Conservation (phyloP, 2,888 invertebrate species). For the Orthosia gothica region DNA sequence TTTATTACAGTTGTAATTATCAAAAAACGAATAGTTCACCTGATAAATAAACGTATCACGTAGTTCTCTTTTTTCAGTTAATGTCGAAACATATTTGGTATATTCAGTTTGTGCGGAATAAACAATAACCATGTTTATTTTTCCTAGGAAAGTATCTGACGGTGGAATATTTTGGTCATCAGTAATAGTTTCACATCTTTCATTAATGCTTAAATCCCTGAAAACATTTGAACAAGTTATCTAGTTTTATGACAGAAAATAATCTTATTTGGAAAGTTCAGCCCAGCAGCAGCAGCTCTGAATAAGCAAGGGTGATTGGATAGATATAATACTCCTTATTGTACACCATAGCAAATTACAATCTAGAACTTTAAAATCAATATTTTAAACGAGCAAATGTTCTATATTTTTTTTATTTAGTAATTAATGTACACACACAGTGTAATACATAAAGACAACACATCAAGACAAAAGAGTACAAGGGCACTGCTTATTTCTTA, state of each 20-base stretch:
- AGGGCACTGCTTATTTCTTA: too few relatives aligned
- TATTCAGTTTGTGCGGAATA: conserved; percentile 90
- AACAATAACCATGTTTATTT: conserved; percentile 85
- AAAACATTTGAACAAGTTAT: conserved; percentile 18
- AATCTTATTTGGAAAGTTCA: too few relatives aligned
- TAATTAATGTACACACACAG: too few relatives aligned
- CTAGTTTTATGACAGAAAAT: background rate
- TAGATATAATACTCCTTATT: too few relatives aligned
- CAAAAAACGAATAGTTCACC: conserved; percentile 68
- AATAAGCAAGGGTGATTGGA: too few relatives aligned
- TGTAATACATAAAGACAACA: too few relatives aligned
- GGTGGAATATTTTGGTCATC: conserved; percentile 77
- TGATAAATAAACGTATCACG: conserved; percentile 91
- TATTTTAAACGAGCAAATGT: too few relatives aligned
- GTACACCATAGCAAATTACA: too few relatives aligned
- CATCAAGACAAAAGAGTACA: too few relatives aligned
- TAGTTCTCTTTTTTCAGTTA: conserved; percentile 84
- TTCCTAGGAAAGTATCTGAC: conserved; percentile 70
- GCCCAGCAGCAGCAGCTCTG: too few relatives aligned
- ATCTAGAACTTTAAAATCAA: too few relatives aligned
- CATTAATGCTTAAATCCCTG: conserved; percentile 80
- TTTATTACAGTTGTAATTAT: background rate
- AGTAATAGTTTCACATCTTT: conserved; percentile 77
- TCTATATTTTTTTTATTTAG: too few relatives aligned
- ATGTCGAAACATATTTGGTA: conserved; percentile 85